Evolutionary conservation across 2,888 invertebrate species (phyloP).

Genomic region (Dendrolimus pini): DNA sequence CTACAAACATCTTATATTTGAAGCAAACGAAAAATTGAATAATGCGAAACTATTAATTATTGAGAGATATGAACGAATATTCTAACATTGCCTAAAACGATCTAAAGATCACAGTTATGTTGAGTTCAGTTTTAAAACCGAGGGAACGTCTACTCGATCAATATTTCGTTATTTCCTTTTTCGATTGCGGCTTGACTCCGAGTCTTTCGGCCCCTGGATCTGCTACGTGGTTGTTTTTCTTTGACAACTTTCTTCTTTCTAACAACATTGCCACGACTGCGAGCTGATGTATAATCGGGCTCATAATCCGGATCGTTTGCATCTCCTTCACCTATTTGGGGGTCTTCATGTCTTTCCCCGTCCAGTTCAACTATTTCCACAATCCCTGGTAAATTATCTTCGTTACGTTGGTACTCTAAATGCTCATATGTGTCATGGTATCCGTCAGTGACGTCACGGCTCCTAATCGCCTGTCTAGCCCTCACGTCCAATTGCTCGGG

Average conservation of each 20-base stretch:
- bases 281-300: conserved; percentile 43
- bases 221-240: conserved; percentile 54
- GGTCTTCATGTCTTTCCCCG: conserved; percentile 23
- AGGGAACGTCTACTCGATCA: conserved; percentile 40
- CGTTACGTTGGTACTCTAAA: conserved; percentile 44
- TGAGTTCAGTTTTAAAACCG: conserved; percentile 27
- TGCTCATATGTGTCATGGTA: conserved; percentile 46
- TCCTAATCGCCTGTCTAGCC: conserved; percentile 35
- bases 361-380: conserved; percentile 61
- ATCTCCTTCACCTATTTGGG: conserved; percentile 33
- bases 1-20: too few relatives aligned
- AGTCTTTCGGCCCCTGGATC: conserved; percentile 58
- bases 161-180: conserved; percentile 35
- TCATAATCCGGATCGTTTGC: conserved; percentile 51
- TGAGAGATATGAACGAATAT: too few relatives aligned
- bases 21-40: too few relatives aligned
- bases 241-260: conserved; percentile 54
- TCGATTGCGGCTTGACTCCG: conserved; percentile 55
- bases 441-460: conserved; percentile 53
- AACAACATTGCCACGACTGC: conserved; percentile 54
- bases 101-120: conserved; percentile 48
- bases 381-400: conserved; percentile 38
- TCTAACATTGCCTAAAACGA: conserved; percentile 30
- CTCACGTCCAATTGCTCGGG: conserved; percentile 39
- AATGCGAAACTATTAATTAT: too few relatives aligned